Base-by-base conservation (phyloP, 1,140 invertebrate genomes). In the Meteorus sp. region DNA sequence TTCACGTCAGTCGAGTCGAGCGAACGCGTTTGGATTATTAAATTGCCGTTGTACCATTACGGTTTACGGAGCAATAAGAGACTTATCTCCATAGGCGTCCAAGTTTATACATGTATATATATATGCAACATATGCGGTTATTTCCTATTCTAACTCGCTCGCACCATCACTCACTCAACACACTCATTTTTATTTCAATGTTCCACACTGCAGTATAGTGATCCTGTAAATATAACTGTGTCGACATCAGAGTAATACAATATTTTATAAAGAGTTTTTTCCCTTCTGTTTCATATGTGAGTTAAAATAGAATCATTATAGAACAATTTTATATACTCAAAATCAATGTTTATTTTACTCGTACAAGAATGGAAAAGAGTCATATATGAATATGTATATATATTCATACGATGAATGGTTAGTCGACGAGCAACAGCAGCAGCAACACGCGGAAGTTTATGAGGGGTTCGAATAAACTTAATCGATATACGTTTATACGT, bases 21-120 rank as follows among this genome's bases (percentile, higher is more conserved):
- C 50, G 31, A 52, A 52, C 31, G 50, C 50, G 50, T 52, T 52
- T 20, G 31, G 50, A 52, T 52, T 52, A 52, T 52, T 52, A 52
- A 52, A 52, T 52, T 52, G 50, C 50, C 13, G 31, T 52, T 52
- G 31, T 52, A 52, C 50, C 31, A 52, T 33, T 52, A 52, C 50
- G 31, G 29, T 52, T 35, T 20, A 52, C 31, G 50, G 37, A 52
- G 50, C 50, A 52, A 52, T 52, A 52, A 52, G 31, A 31, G 50
- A 52, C 50, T 35, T 35, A 52, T 52, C 19, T 35, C 7, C 27
- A n/a, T n/a, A 52, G 17, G 15, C 31, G 20, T 27, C 20, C 27
- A 37, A 15, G n/a, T n/a, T n/a, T 37, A 19, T 19, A 52, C 27
- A 52, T 47, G 19, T 47, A 47, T 20, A 52, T 20, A 22, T 31